Evolutionary conservation across 2,797 vertebrate species (phyloP).

Genomic region (Betta splendens): DNA sequence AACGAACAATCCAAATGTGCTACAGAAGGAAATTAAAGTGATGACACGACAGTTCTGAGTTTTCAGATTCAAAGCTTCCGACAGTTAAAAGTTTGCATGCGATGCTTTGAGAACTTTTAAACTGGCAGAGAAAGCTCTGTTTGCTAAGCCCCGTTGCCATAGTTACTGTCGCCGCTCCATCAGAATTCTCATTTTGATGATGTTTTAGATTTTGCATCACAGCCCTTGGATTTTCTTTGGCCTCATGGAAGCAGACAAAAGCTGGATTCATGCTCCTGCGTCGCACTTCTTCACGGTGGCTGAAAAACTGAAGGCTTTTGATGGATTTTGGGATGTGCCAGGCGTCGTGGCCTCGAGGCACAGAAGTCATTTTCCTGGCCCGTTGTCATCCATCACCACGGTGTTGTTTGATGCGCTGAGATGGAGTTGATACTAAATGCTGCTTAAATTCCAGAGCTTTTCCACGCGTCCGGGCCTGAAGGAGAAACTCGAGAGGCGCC

Average conservation of each 20-base stretch:
- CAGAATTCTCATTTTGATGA: background rate
- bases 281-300: background rate
- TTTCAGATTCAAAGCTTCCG: conserved; percentile 23
- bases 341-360: conserved; percentile 36
- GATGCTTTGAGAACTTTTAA: conserved; percentile 10
- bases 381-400: conserved; percentile 39
- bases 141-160: background rate
- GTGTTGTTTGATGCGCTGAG: conserved; percentile 33
- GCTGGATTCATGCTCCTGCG: conserved; percentile 8
- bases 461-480: conserved; percentile 31
- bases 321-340: conserved; percentile 37
- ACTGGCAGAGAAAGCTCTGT: background rate
- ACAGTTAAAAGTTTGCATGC: conserved; percentile 19
- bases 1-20: conserved; percentile 22
- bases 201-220: background rate
- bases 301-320: conserved; percentile 18
- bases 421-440: conserved; percentile 40
- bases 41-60: conserved; percentile 42
- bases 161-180: no score
- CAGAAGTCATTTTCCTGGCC: conserved; percentile 33
- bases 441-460: conserved; percentile 36
- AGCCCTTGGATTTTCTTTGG: no score
- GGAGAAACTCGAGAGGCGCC: conserved; percentile 41
- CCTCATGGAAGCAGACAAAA: background rate
- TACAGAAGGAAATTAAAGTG: conserved; percentile 16